These are phyloP conservation scores for Diaperis boleti DNA, from an alignment of 2,888 invertebrate genomes.

Conservation along the genomic window DNA sequence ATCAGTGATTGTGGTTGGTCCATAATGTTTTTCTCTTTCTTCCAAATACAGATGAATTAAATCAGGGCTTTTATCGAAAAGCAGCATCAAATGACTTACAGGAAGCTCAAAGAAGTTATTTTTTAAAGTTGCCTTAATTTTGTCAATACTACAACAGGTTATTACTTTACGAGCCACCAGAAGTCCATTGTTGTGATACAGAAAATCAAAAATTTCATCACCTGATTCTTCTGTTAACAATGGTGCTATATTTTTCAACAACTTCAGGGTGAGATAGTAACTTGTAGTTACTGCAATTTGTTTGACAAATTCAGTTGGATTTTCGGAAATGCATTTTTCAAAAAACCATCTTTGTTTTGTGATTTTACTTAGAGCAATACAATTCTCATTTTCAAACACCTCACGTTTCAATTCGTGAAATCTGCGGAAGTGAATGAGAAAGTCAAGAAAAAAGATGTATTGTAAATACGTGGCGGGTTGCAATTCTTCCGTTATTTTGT, in stretches of 20 bases:
- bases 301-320: neutral
- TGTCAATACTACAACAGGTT: neutral
- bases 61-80: constrained; percentile 10
- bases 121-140: neutral
- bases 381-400: neutral
- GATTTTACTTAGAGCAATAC: neutral
- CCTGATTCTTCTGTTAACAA: constrained; percentile 2
- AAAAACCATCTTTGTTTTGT: constrained; percentile 16
- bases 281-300: neutral
- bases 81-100: neutral
- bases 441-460: neutral
- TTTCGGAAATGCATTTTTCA: neutral
- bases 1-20: neutral
- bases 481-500: neutral
- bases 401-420: neutral
- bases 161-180: neutral
- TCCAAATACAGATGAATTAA: constrained; percentile 8
- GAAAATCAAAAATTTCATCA: constrained; percentile 3
- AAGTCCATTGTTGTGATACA: neutral
- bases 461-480: neutral
- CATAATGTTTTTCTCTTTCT: constrained; percentile 8
- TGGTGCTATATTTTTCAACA: constrained; percentile 6
- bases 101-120: neutral
- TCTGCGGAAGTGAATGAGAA: neutral
- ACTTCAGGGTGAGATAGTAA: neutral